Percentiles rank a stretch among this genome's conserved stretches.
These are phyloP conservation scores for Ptilodon capucinus DNA, from an alignment of 2,888 invertebrate species.

Conservation along the genomic window DNA sequence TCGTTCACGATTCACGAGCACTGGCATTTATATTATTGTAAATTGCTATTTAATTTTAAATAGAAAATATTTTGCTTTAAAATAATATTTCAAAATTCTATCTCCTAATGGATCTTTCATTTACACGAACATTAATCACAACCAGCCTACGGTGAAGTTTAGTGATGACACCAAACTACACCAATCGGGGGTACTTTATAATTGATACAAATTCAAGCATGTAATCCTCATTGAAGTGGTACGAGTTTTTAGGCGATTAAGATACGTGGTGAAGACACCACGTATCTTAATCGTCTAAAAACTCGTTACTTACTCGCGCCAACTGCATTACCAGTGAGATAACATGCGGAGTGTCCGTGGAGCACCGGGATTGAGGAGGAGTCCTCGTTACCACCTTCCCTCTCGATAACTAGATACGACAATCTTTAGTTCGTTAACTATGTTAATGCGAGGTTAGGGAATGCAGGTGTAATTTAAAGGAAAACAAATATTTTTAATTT, in stretches of 20 bases:
- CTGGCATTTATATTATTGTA: constrained; percentile 18
- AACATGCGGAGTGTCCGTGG: not conserved
- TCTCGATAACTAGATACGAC: not conserved
- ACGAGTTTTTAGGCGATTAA: not conserved
- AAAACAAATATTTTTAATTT: too few relatives aligned
- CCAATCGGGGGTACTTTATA: not conserved
- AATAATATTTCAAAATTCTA: not conserved
- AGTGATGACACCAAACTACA: too few relatives aligned
- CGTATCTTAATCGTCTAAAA: not conserved
- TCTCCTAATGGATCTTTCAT: not conserved
- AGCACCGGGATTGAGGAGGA: not conserved
- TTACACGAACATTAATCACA: not conserved
- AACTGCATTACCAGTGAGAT: not conserved
- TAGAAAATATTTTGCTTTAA: not conserved
- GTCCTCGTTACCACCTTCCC: not conserved
- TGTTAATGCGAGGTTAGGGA: not conserved
- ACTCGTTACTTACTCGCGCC: not conserved
- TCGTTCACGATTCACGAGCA: constrained; percentile 16
- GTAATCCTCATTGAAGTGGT: not conserved
- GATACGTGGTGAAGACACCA: not conserved
- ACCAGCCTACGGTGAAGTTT: not conserved
- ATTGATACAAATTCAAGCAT: not conserved
- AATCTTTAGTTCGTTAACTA: not conserved
- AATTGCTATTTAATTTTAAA: constrained; percentile 26
- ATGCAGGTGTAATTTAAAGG: too few relatives aligned